Evolutionary conservation across 2,113 vertebrate species (phyloP), one percentile per base, ranked within the genome.

Genomic region (Cynocephalus volans): DNA sequence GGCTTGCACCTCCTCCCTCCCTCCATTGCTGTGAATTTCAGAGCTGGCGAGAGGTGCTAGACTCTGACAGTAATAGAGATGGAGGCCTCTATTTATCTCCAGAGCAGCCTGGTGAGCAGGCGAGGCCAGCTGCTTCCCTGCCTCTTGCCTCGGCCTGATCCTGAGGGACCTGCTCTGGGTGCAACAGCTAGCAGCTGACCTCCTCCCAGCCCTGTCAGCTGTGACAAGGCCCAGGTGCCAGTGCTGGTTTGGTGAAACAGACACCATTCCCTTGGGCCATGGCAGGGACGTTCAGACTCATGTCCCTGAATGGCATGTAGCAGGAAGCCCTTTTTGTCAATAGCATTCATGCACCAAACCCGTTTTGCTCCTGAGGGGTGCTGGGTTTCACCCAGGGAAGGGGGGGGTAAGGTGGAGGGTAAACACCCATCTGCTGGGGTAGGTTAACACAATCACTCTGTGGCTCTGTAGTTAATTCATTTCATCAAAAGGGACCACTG

Each of bases 71-170:
- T 88, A 76, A 87, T 65, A 52, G 96, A 92, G 93, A 94, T 58
- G 54, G 91, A 97, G 90, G 92, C n/a, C n/a, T 90, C 75, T 67
- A 17, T 64, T 45, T 94, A 62, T 95, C 90, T 97, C 85, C 73
- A 21, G 67, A 75, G 77, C 90, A 88, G 52, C 45, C 45, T 11
- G n/a, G 75, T 23, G 86, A 90, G 70, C 72, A 31, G 36, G 54
- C 1, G 0, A 80, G 77, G 62, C 13, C 36, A 80, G 26, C 52
- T 76, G 58, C 54, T 28, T 48, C 60, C 26, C 54, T 24, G 60
- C 26, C 70, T 86, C 58, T 65, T 0, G 8, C 65, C 58, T 82
- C 79, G 18, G 7, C 54, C 89, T 28, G 2, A 33, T 64, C 92
- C 48, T 1, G 1, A 50, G 69, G 41, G 76, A 84, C 65, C 52